Conservation (phyloP, 2,113 vertebrate genomes). For the Pitta sordida region DNA sequence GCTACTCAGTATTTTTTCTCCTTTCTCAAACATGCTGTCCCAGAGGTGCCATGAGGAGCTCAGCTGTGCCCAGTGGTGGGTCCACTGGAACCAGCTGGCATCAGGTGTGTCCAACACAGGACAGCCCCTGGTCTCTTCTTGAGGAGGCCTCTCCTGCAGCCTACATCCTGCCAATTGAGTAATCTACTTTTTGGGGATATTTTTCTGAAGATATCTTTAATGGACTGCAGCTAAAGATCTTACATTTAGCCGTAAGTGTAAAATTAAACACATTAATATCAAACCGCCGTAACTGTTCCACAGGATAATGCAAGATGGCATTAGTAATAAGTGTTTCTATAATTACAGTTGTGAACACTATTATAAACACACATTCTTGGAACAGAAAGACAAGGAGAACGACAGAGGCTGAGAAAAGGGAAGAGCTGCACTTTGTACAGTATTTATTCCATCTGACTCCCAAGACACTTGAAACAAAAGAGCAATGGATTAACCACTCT, state of each 20-base stretch:
- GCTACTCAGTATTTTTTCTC: not conserved
- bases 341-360: not conserved
- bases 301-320: not conserved
- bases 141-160: not conserved
- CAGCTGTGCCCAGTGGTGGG: not conserved
- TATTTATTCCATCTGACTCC: not conserved
- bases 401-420: not conserved
- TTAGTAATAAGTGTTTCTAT: not conserved
- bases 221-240: not conserved
- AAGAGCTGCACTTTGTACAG: not conserved
- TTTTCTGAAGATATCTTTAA: not conserved
- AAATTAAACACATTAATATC: not conserved
- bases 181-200: not conserved
- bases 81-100: not conserved
- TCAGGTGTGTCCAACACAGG: accelerated
- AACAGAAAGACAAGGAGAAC: not conserved
- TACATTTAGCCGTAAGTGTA: not conserved
- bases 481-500: not conserved
- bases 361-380: not conserved
- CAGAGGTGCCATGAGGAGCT: not conserved
- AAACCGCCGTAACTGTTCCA: not conserved
- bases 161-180: not conserved
- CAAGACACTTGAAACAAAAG: not conserved
- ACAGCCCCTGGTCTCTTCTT: not conserved
- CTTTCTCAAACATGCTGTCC: no score